phyloP scores from a whole-genome alignment of 2,888 invertebrate genomes.

The Alloscopus bannaensis region DNA sequence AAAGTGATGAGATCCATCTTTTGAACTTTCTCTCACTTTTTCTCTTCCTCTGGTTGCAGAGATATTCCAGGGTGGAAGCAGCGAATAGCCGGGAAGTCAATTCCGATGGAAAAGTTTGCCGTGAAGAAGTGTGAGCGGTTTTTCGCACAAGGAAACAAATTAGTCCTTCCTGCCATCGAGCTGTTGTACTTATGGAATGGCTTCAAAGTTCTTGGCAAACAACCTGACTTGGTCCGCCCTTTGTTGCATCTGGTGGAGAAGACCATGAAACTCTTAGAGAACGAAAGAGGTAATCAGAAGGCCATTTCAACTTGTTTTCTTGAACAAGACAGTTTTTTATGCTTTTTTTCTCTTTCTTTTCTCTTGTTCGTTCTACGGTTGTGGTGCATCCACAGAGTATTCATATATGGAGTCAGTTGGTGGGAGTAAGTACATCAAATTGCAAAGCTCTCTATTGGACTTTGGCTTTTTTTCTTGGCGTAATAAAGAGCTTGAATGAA shows the following conservation, averaged over 20 bases:
- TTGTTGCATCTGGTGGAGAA: conserved; percentile 76
- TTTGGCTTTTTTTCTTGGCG: background rate
- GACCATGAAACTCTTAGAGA: conserved; percentile 75
- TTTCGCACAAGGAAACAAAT: conserved; percentile 82
- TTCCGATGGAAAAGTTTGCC: conserved; percentile 98
- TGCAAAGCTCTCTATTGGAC: conserved; percentile 11
- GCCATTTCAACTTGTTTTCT: conserved; percentile 33
- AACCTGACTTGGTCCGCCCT: conserved; percentile 77
- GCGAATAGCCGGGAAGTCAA: conserved; percentile 94
- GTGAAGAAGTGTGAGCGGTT: conserved; percentile 90
- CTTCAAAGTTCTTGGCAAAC: conserved; percentile 87
- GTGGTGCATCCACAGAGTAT: conserved; percentile 12
- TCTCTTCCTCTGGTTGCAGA: conserved; percentile 78
- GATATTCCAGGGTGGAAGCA: conserved; percentile 89
- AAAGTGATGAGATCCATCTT: conserved; percentile 7
- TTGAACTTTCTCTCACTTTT: conserved; percentile 3
- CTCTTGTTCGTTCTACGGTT: no score
- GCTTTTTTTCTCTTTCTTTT: background rate
- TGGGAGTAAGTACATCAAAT: conserved; percentile 18
- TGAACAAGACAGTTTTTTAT: conserved; percentile 18
- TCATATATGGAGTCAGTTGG: no score
- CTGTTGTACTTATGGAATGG: conserved; percentile 95
- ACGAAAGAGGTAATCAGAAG: conserved; percentile 74
- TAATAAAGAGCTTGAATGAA: conserved; percentile 11
- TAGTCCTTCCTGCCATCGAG: conserved; percentile 90